Percentiles rank a stretch among this genome's conserved stretches.
Conservation (phyloP, 2,888 invertebrate species). For the Spilarctia lutea region DNA sequence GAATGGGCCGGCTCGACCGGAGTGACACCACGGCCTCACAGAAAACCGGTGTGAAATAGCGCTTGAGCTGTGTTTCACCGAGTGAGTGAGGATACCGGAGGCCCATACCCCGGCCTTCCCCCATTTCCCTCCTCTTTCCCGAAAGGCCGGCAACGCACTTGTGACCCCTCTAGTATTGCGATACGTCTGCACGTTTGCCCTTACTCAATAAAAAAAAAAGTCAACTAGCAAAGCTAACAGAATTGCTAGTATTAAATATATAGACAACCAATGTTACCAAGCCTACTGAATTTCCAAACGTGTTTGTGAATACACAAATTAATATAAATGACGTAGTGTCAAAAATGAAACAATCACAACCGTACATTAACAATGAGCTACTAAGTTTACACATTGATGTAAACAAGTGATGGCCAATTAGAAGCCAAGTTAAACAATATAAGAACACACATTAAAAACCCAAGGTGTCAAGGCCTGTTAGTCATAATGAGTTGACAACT, state of each 20-base stretch:
- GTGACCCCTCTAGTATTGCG: too few species aligned
- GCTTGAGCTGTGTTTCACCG: too few species aligned
- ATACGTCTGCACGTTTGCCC: too few species aligned
- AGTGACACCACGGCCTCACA: too few species aligned
- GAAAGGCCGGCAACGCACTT: too few species aligned
- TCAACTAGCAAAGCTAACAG: too few species aligned
- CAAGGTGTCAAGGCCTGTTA: slow-evolving; percentile 12
- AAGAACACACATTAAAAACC: slow-evolving; percentile 18
- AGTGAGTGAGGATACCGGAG: too few species aligned
- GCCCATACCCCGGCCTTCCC: too few species aligned
- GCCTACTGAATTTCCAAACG: neutral
- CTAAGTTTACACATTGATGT: slow-evolving; percentile 40
- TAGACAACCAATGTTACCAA: neutral
- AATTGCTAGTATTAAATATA: neutral
- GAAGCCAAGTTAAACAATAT: slow-evolving; percentile 12
- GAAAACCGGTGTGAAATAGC: too few species aligned
- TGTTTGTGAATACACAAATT: slow-evolving; percentile 6
- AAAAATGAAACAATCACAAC: slow-evolving; percentile 38
- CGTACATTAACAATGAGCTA: slow-evolving; percentile 36
- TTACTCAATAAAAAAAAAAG: too few species aligned
- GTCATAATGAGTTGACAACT: neutral
- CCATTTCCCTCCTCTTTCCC: too few species aligned
- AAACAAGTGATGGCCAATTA: slow-evolving; percentile 32
- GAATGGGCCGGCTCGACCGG: too few species aligned
- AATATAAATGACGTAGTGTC: slow-evolving; percentile 15